A percentile compares a stretch with the other conserved stretches of the same genome.
Conservation (phyloP, 2,113 vertebrate genomes). For the Podarcis muralis region DNA sequence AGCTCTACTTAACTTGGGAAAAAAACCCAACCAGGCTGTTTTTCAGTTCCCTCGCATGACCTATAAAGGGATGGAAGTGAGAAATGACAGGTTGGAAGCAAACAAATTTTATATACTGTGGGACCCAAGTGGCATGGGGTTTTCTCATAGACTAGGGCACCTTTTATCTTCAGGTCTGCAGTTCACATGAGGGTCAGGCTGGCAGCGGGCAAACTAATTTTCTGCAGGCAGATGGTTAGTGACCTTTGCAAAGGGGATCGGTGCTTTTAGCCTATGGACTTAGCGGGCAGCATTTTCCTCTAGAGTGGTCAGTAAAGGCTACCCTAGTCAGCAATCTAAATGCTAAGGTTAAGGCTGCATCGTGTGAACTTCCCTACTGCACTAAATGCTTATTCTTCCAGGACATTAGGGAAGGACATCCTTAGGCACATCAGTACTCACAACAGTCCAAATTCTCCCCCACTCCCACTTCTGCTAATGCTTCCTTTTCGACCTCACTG, state of each 20-base stretch:
- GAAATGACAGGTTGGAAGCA: constrained; percentile 12
- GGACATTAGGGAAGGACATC: background rate
- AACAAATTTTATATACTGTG: constrained; percentile 3
- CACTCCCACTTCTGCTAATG: background rate
- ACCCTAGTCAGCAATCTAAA: background rate
- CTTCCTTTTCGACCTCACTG: background rate
- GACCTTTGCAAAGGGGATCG: constrained; percentile 21
- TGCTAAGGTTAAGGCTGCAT: constrained; percentile 2
- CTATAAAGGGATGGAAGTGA: background rate
- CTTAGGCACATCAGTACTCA: background rate
- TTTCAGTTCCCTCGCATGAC: background rate
- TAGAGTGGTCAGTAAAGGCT: background rate
- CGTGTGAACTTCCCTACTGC: background rate
- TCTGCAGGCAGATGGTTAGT: constrained; percentile 8
- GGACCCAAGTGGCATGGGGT: background rate
- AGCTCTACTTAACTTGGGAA: background rate
- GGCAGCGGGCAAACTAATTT: constrained; percentile 24
- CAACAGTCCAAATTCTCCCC: background rate
- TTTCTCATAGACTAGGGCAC: background rate
- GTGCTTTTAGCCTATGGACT: constrained; percentile 1
- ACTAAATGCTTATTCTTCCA: constrained; percentile 2
- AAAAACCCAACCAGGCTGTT: background rate
- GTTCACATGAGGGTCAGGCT: constrained; percentile 3
- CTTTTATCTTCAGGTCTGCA: constrained; percentile 23
- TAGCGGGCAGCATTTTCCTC: constrained; percentile 25